Conservation (phyloP, 2,888 invertebrate species). For the Colletes collaris region DNA sequence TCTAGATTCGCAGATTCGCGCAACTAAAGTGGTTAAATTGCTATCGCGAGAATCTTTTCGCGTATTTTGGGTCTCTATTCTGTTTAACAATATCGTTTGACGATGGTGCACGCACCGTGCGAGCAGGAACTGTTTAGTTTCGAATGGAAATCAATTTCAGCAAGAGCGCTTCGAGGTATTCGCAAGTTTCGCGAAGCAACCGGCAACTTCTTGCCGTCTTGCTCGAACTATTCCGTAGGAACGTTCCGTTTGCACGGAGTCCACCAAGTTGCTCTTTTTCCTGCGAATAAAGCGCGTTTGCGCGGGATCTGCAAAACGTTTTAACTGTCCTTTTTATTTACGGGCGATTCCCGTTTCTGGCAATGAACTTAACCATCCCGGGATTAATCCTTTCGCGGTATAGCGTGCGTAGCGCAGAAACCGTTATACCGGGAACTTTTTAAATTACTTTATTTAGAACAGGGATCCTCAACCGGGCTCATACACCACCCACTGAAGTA, state of each 20-base stretch:
- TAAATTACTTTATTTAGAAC: too few species aligned
- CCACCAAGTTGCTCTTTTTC: conserved; percentile 1
- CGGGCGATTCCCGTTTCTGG: conserved; percentile 26
- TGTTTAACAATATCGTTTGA: not conserved
- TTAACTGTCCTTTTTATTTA: conserved; percentile 30
- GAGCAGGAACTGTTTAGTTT: not conserved
- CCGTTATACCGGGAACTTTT: too few species aligned
- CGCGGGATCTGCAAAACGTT: conserved; percentile 1
- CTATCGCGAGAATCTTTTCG: too few species aligned
- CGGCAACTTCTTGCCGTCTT: conserved; percentile 12
- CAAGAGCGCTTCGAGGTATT: conserved; percentile 17
- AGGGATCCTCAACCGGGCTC: too few species aligned
- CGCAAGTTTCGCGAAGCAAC: conserved; percentile 7
- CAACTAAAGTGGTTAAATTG: too few species aligned
- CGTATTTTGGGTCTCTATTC: too few species aligned
- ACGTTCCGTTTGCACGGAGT: conserved; percentile 4
- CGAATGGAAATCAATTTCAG: conserved; percentile 25
- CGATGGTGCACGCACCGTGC: not conserved
- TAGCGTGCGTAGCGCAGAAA: too few species aligned
- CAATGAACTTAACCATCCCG: conserved; percentile 36
- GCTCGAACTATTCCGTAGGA: conserved; percentile 2
- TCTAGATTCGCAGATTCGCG: too few species aligned
- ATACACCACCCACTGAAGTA: too few species aligned
- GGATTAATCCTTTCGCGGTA: conserved; percentile 24
- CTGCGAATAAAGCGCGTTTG: not conserved